A percentile compares a stretch with the other conserved stretches of the same genome.
phyloP scores from a whole-genome alignment of 2,888 invertebrate species.

The Margaritifera margaritifera region DNA sequence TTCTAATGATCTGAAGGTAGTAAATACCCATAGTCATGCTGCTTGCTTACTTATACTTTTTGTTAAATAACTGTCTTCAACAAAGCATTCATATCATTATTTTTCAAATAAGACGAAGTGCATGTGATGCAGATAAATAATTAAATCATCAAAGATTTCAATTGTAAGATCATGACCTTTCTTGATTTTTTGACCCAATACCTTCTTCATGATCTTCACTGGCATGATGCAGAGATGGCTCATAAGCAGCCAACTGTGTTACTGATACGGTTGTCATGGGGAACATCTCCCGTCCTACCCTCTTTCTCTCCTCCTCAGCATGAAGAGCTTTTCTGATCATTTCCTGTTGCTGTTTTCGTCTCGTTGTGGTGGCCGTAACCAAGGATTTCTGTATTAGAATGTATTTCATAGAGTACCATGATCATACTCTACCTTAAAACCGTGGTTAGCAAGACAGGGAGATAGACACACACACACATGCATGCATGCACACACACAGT shows the following conservation, averaged over 20 bases:
- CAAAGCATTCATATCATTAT: no score
- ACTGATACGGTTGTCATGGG: conserved; percentile 96
- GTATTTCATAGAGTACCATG: background rate
- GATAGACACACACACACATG: no score
- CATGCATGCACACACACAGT: no score
- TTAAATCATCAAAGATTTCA: no score
- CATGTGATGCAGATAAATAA: no score
- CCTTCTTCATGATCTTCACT: conserved; percentile 72
- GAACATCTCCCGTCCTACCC: conserved; percentile 95
- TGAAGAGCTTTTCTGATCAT: conserved; percentile 95
- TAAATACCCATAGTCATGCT: no score
- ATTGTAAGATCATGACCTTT: no score
- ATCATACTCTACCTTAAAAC: background rate
- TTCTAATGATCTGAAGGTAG: no score
- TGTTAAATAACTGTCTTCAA: no score
- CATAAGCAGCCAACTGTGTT: conserved; percentile 92
- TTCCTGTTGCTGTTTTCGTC: conserved; percentile 99
- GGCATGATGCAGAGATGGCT: conserved; percentile 90
- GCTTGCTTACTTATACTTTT: no score
- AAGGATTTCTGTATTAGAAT: conserved; percentile 76
- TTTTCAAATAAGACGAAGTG: no score
- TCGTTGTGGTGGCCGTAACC: conserved; percentile 98
- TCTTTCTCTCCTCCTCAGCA: conserved; percentile 95
- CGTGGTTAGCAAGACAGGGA: no score
- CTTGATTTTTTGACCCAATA: conserved; percentile 24